These are phyloP conservation scores for Busseola fusca DNA, from an alignment of 2,888 invertebrate species.

Conservation along the genomic window DNA sequence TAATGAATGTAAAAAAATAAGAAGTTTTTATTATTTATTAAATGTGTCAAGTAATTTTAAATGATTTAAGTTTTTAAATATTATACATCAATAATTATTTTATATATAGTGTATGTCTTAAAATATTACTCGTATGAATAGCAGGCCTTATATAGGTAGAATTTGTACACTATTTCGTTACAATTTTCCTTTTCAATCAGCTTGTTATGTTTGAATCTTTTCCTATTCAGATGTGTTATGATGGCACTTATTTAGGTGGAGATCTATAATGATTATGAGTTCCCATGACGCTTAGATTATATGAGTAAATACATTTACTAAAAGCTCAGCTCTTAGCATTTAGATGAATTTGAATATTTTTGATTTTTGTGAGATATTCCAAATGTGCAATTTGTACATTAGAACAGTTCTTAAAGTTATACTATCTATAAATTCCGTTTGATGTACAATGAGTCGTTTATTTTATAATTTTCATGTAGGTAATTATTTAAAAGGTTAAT, in stretches of 20 bases:
- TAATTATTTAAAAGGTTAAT: slow-evolving; percentile 9
- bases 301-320: slow-evolving; percentile 70
- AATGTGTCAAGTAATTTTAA: neutral
- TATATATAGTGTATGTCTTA: neutral
- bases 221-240: slow-evolving; percentile 70
- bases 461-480: slow-evolving; percentile 15
- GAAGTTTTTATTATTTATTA: neutral
- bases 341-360: slow-evolving; percentile 63
- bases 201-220: slow-evolving; percentile 42
- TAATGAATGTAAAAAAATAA: neutral
- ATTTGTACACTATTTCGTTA: neutral
- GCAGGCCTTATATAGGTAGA: neutral
- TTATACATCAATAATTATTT: neutral
- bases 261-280: slow-evolving; percentile 57
- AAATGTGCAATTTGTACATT: slow-evolving; percentile 70
- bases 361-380: slow-evolving; percentile 67
- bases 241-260: slow-evolving; percentile 68
- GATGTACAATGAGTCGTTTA: slow-evolving; percentile 42
- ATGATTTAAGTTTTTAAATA: neutral
- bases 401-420: slow-evolving; percentile 61
- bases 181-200: neutral
- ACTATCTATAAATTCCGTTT: slow-evolving; percentile 57
- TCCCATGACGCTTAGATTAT: slow-evolving; percentile 56
- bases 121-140: neutral
- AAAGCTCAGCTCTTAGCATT: slow-evolving; percentile 74